Evolutionary conservation across 2,113 vertebrate genomes (phyloP).

Genomic region (Polypterus senegalus): DNA sequence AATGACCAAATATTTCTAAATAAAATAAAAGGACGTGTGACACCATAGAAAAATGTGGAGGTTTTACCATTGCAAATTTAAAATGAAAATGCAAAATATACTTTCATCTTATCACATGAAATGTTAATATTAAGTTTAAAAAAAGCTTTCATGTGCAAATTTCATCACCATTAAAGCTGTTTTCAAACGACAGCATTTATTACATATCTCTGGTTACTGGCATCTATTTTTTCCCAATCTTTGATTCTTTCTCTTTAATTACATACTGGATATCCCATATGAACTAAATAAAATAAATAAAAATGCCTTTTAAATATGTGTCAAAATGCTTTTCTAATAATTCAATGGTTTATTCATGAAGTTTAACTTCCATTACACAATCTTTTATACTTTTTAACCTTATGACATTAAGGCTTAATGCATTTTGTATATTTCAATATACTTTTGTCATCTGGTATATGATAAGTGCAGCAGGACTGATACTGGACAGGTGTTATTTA

Average conservation of each 20-base stretch:
- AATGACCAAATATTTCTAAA: not conserved
- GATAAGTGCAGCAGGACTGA: no score
- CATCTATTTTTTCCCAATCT: no score
- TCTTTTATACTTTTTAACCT: no score
- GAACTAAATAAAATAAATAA: no score
- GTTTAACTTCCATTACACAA: no score
- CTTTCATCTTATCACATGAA: constrained; percentile 2
- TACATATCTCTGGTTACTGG: not conserved
- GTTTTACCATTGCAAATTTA: constrained; percentile 8
- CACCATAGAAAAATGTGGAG: constrained; percentile 1
- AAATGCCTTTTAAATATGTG: no score
- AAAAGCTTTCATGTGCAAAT: constrained; percentile 3
- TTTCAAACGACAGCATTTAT: not conserved
- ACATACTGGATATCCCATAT: not conserved
- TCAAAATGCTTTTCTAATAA: no score
- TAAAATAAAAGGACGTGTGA: constrained; percentile 3
- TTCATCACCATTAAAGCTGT: not conserved
- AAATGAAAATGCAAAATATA: constrained; percentile 2
- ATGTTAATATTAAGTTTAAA: constrained; percentile 8
- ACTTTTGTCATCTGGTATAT: no score
- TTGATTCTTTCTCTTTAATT: not conserved
- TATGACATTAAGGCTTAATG: no score
- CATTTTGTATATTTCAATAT: no score
- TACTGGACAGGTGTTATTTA: no score
- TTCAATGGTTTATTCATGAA: no score